Base-by-base conservation (phyloP, 2,113 vertebrate species). In the Phyllostomus discolor region DNA sequence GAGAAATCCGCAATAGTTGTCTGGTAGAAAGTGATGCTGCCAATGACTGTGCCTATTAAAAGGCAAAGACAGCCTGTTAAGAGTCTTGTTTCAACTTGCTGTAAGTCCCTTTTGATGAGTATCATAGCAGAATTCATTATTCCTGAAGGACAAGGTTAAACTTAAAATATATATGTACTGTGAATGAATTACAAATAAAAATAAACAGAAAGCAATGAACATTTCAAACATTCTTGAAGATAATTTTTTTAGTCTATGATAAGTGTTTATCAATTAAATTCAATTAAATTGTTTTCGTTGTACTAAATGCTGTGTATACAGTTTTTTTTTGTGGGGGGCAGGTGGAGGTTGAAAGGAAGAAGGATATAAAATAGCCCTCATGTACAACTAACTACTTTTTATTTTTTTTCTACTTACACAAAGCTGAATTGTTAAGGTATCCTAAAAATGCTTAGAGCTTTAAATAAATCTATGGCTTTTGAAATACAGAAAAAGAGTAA, bases 11-110 rank as follows among this genome's bases (percentile, higher is more conserved):
- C 95, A 99, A 66, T 10, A 99, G 98, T 67, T 99, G 99, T 73
- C 99, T 98, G 86, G 99, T 99, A 73, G 99, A 99, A 70, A 99
- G 98, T 52, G 99, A 99, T 0, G 99, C 99, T 73, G 99, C 99
- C 97, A 99, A 97, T 11, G 99, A 99, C 76, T 99, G 99, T 0
- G 99, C 99, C 99, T 99, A 95, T 82, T 90, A 89, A 92, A 96
- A 97, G 96, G 91, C 4, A 73, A 92, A 94, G 46, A 84, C 1
- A 93, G 46, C 54, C 90, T 83, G 96, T 98, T 98, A 95, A 52
- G 73, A 95, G 16, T 66, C 90, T 38, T 7, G 0, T 94, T 86
- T 93, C 66, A 52, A 64, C 70, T 87, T 94, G 75, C 52, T 79
- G 6, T n/a, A 89, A 75, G 41, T 76, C 57, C 79, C 46, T 83